Evolutionary conservation across 2,797 vertebrate species (phyloP).

Genomic region (Lepus townsendii): DNA sequence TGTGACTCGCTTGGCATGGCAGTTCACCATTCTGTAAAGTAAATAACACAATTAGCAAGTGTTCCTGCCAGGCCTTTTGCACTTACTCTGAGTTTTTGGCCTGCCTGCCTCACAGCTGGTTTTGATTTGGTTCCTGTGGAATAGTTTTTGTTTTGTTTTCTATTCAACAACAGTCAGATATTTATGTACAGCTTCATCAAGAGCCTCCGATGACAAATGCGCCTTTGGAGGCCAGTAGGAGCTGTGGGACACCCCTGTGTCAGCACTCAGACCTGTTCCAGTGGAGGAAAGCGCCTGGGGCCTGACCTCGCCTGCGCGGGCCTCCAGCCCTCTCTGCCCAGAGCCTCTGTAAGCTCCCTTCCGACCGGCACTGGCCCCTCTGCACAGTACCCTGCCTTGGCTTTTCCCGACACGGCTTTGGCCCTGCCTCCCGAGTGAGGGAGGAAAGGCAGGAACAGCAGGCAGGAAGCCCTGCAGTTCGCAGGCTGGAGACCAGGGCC

Average conservation of each 20-base stretch:
- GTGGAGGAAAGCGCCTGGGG: conserved; percentile 66
- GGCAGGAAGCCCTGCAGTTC: conserved; percentile 53
- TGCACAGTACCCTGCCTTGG: not conserved
- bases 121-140: conserved; percentile 89
- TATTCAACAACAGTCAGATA: conserved; percentile 86
- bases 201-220: conserved; percentile 89
- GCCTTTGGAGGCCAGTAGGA: conserved; percentile 80
- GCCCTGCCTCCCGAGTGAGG: conserved; percentile 1
- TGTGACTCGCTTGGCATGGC: conserved; percentile 72
- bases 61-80: conserved; percentile 80
- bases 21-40: conserved; percentile 77
- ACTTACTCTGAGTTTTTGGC: conserved; percentile 79
- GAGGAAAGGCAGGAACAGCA: conserved; percentile 51
- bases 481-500: conserved; percentile 61
- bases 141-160: conserved; percentile 86
- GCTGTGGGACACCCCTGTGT: conserved; percentile 93
- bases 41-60: conserved; percentile 81
- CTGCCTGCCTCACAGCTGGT: conserved; percentile 85
- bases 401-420: conserved; percentile 53
- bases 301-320: conserved; percentile 52
- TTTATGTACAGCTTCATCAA: conserved; percentile 90
- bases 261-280: conserved; percentile 85
- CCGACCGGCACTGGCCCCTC: not conserved
- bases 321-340: conserved; percentile 67
- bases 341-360: not conserved